Base-by-base conservation (phyloP, 2,888 invertebrate genomes). In the Eurytoma californica region DNA sequence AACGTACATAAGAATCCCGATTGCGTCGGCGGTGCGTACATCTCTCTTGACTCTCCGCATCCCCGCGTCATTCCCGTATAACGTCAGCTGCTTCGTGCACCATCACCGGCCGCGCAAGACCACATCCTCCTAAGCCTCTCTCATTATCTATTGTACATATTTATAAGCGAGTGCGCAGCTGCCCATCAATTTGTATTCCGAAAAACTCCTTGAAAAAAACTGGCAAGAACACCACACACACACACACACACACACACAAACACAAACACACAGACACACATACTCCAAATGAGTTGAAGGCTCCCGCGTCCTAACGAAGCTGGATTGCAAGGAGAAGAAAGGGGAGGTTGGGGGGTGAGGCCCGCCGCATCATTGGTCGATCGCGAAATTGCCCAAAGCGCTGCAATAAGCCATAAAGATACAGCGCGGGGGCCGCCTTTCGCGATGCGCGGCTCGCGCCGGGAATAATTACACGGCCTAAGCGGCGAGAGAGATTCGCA, bases 361-460 rank as follows among this genome's bases (percentile, higher is more conserved):
- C 39, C 39, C 51, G 18, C 20, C 7, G 66, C 61, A 79, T 72
- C 76, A 61, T 30, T 16, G 65, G 49, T 55, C 68, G 76, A 80
- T 80, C 69, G 55, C 68, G 65, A 87, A 87, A 86, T 85, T 86
- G 88, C 88, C 88, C 83, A 87, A 87, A 88, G 88, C 88, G 87
- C 69, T 86, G 88, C 86, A 87, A 88, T 86, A 87, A 87, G 88
- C 88, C 84, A 88, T 88, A 88, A 88, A 88, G 88, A 88, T 88
- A 88, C 77, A 79, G 60, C 84, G 84, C 30, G 30, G 3, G 30
- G 30, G 30, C 30, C 30, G 30, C 30, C 39, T 39, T 39, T 39
- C 39, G 39, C 39, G 39, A 83, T 83, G 83, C 82, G 83, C 82
- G 84, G 84, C 83, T 83, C 80, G 82, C 82, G 82, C 83, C 82